Evolutionary conservation across 2,888 invertebrate genomes (phyloP), one percentile per base, ranked within the genome.

Genomic region (Eristalis arbustorum): DNA sequence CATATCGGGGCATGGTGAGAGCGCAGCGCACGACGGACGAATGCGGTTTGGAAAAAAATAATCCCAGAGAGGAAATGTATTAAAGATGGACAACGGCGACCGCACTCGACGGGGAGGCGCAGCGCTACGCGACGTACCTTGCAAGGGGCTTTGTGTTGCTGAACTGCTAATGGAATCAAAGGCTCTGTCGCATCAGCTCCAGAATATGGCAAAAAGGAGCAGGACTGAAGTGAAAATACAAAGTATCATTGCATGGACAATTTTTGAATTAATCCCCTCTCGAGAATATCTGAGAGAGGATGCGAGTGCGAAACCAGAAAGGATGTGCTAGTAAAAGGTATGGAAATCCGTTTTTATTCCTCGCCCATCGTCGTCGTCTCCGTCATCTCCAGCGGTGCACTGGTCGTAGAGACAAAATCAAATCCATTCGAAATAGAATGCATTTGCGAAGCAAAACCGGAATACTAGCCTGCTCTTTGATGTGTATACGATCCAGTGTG

Each of bases 371-470:
- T 75, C 40, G 28, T 31, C 31, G 31, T 75, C 40, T 22, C 10
- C 31, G 31, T 31, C 31, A 31, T 62, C 37, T 11, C 13, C n/a
- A 18, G 57, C n/a, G 40, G 3, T 31, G 57, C 14, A 0, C 5
- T 23, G 3, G 5, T 18, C 4, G n/a, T 31, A 56, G n/a, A 66
- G 42, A 69, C 25, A 72, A 82, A 85, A 71, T 76, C 74, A 82
- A 77, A 82, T 82, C 85, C 77, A 74, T 82, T 82, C 69, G 42
- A 25, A 78, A 82, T 71, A 69, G 62, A 85, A 82, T 82, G 64
- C 69, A 85, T 87, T 82, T 78, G 62, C 66, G 64, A 69, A 67
- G 67, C 71, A 57, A 73, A 80, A 80, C 62, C 63, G 71, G 23
- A 71, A 37, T 42, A 34, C 31, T 13, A 25, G 25, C 40, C 25